These are phyloP conservation scores for Exocentrus adspersus DNA, from an alignment of 2,888 invertebrate genomes.

Conservation along the genomic window DNA sequence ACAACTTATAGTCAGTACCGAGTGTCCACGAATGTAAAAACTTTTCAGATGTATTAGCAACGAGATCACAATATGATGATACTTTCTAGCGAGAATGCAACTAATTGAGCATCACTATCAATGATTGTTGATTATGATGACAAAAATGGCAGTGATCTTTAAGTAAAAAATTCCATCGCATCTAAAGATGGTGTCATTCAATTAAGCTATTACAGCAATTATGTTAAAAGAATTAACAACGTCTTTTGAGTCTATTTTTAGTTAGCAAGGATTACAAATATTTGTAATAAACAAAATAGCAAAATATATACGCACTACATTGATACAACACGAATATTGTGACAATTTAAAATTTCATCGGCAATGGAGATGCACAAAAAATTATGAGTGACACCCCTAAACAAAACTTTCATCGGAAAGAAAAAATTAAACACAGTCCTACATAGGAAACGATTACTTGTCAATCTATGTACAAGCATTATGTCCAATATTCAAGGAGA, in stretches of 20 bases:
- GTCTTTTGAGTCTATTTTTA: slow-evolving; percentile 2
- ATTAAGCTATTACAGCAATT: slow-evolving; percentile 23
- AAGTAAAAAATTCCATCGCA: slow-evolving; percentile 39
- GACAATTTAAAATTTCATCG: not conserved
- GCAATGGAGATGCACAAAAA: not conserved
- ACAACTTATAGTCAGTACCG: too few relatives aligned
- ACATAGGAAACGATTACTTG: too few relatives aligned
- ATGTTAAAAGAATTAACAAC: slow-evolving; percentile 12
- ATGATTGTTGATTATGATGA: slow-evolving; percentile 53
- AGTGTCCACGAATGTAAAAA: slow-evolving; percentile 4
- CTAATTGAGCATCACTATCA: slow-evolving; percentile 53
- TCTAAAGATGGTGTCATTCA: slow-evolving; percentile 27
- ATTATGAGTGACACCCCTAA: too few relatives aligned
- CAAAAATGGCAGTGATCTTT: slow-evolving; percentile 58
- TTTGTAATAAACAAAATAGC: too few relatives aligned
- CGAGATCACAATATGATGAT: slow-evolving; percentile 49
- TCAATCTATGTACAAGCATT: too few relatives aligned
- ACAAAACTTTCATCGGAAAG: too few relatives aligned
- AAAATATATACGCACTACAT: not conserved
- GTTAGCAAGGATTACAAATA: slow-evolving; percentile 12
- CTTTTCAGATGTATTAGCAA: slow-evolving; percentile 53
- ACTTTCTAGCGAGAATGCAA: slow-evolving; percentile 20
- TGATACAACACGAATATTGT: slow-evolving; percentile 7
- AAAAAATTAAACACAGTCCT: too few relatives aligned
- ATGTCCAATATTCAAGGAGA: too few relatives aligned